phyloP scores from a whole-genome alignment of 2,888 invertebrate species.

The Encarsia formosa region DNA sequence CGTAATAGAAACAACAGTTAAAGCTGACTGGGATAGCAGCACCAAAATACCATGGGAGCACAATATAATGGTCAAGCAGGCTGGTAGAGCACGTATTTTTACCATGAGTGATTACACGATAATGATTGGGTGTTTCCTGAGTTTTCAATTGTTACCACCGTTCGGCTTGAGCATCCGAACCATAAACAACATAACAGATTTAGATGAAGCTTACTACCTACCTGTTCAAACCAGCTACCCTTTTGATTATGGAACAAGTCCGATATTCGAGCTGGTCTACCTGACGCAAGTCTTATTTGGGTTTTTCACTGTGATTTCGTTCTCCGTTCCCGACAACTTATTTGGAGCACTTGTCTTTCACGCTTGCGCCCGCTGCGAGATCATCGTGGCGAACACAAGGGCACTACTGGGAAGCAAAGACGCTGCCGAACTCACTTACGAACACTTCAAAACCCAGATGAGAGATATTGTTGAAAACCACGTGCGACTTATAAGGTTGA shows the following conservation, averaged over 20 bases:
- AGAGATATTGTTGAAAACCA: neutral
- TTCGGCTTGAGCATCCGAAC: neutral
- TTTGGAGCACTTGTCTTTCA: neutral
- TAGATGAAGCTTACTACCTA: neutral
- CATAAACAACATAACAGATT: conserved; percentile 1
- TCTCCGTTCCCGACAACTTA: neutral
- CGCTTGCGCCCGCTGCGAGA: neutral
- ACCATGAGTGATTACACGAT: conserved; percentile 2
- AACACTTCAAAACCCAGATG: too few species aligned
- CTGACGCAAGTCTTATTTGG: neutral
- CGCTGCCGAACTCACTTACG: too few species aligned
- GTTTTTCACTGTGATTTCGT: neutral
- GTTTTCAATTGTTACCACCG: neutral
- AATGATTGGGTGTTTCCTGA: neutral
- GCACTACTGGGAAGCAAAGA: neutral
- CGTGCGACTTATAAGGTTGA: conserved; percentile 5
- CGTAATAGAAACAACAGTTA: too few species aligned
- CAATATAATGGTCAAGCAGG: neutral
- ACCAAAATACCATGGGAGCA: too few species aligned
- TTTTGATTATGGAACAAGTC: neutral
- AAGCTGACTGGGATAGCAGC: too few species aligned
- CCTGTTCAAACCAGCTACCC: neutral
- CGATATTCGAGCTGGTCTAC: neutral
- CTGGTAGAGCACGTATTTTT: neutral
- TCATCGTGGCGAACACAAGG: neutral